phyloP scores from a whole-genome alignment of 1,140 invertebrate genomes.

The Anastatus disparis region DNA sequence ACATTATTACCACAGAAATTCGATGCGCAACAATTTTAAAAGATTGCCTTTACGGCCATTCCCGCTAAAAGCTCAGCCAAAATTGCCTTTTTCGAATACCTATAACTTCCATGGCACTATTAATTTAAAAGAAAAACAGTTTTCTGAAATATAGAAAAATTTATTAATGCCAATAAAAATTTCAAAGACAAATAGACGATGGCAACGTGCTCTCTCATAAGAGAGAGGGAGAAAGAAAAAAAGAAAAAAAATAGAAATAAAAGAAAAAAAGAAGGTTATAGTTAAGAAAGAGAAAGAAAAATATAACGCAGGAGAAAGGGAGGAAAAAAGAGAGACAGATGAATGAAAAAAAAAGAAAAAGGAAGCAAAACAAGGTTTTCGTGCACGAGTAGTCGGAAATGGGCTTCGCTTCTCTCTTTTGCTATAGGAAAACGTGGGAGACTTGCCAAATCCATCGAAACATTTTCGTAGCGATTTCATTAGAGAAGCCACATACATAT shows the following conservation, averaged over 20 bases:
- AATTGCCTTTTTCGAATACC: too few relatives aligned
- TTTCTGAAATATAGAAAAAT: background rate
- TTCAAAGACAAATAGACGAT: constrained; percentile 15
- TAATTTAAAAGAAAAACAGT: too few relatives aligned
- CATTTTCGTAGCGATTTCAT: constrained; percentile 38
- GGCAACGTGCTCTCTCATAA: background rate
- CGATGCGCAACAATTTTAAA: too few relatives aligned
- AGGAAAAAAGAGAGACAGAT: background rate
- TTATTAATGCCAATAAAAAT: constrained; percentile 22
- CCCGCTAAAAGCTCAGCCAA: too few relatives aligned
- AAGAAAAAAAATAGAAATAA: background rate
- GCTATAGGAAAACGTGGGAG: constrained; percentile 9
- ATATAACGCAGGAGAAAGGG: background rate
- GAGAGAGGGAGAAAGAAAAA: background rate
- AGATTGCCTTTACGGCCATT: too few relatives aligned
- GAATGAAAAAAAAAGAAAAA: background rate
- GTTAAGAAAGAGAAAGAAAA: too few relatives aligned
- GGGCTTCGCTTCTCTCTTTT: background rate
- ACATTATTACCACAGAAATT: too few relatives aligned
- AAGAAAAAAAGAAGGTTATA: background rate
- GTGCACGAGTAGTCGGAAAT: background rate
- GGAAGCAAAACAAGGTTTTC: background rate
- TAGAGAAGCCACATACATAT: constrained; percentile 18
- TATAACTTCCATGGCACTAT: too few relatives aligned
- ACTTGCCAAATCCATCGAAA: constrained; percentile 38